These are phyloP conservation scores for Alosa alosa DNA, from an alignment of 2,113 vertebrate species.

Conservation along the genomic window DNA sequence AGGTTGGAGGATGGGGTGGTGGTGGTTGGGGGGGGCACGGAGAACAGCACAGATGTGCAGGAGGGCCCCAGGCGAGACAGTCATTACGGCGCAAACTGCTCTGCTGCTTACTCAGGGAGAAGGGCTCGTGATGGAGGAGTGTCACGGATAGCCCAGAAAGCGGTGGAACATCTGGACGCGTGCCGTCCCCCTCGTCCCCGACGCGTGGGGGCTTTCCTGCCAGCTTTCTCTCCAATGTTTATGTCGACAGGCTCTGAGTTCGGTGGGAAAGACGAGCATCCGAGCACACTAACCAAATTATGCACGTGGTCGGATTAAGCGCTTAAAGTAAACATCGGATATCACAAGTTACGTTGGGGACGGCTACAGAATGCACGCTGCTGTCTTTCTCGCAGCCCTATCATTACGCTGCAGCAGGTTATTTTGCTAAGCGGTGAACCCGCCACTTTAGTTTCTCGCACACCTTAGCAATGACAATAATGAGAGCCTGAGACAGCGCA, in stretches of 20 bases:
- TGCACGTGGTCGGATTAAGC: conserved; percentile 65
- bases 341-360: conserved; percentile 50
- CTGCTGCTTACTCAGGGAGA: conserved; percentile 63
- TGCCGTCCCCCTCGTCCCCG: conserved; percentile 59
- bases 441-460: conserved; percentile 36
- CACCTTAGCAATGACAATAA: conserved; percentile 43
- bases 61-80: conserved; percentile 70
- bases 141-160: conserved; percentile 65
- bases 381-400: conserved; percentile 43
- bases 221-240: conserved; percentile 49
- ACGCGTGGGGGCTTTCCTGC: conserved; percentile 44
- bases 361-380: conserved; percentile 55
- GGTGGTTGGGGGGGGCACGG: conserved; percentile 56
- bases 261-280: conserved; percentile 61
- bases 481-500: not conserved
- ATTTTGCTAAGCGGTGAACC: conserved; percentile 51
- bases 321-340: conserved; percentile 65
- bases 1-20: conserved; percentile 49
- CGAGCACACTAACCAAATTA: conserved; percentile 69
- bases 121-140: conserved; percentile 62
- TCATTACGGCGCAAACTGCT: conserved; percentile 76
- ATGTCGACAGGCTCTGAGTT: conserved; percentile 58
- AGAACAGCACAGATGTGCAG: conserved; percentile 65
- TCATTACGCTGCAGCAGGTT: conserved; percentile 56
- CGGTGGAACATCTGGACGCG: conserved; percentile 70